A percentile compares a stretch with the other conserved stretches of the same genome.
These are phyloP conservation scores for Euphonia xanthogaster DNA, from an alignment of 2,797 vertebrate species.

Conservation along the genomic window DNA sequence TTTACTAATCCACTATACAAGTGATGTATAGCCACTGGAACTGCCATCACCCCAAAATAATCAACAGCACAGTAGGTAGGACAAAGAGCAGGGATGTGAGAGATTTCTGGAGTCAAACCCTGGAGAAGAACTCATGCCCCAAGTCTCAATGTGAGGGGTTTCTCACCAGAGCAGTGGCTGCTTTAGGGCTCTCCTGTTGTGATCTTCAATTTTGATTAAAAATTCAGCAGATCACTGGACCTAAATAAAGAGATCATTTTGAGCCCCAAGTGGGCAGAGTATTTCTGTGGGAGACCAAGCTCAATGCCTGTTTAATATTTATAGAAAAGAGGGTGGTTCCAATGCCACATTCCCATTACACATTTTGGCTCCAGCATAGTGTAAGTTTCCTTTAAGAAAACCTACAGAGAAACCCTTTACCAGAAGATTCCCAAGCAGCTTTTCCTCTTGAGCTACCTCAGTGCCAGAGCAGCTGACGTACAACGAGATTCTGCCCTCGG, in stretches of 20 bases:
- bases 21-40: not conserved
- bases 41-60: not conserved
- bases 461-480: conserved; percentile 54
- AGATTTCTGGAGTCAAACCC: not conserved
- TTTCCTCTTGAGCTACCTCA: conserved; percentile 24
- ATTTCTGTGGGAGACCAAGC: not conserved
- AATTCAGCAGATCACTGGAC: not conserved
- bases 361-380: not conserved
- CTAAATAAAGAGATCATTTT: not conserved
- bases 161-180: not conserved
- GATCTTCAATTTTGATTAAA: not conserved
- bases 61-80: not conserved
- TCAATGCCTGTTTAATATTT: not conserved
- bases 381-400: conserved; percentile 1
- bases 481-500: conserved; percentile 20
- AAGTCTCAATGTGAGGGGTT: not conserved
- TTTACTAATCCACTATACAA: not conserved
- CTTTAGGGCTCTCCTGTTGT: not conserved
- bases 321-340: not conserved
- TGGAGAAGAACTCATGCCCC: not conserved
- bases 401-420: not conserved
- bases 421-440: conserved; percentile 28
- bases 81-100: not conserved
- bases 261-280: not conserved
- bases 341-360: not conserved